Percentiles rank a stretch among this genome's conserved stretches.
phyloP scores from a whole-genome alignment of 2,888 invertebrate species.

The Taenaris catops region DNA sequence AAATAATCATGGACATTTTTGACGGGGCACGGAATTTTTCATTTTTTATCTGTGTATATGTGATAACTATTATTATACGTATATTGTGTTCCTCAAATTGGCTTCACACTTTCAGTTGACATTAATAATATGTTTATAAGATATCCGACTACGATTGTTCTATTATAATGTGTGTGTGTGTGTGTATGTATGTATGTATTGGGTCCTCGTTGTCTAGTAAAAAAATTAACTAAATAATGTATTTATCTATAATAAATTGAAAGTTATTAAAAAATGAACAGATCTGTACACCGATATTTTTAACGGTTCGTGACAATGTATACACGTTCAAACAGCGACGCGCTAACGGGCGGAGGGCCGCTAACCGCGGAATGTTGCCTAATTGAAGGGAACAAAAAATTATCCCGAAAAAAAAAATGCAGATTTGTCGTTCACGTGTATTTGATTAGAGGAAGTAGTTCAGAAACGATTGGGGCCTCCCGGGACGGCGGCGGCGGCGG shows the following conservation, averaged over 20 bases:
- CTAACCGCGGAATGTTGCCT: conserved; percentile 41
- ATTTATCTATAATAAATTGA: too few relatives aligned
- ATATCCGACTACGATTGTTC: conserved; percentile 4
- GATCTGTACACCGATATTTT: not conserved
- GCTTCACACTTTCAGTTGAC: conserved; percentile 17
- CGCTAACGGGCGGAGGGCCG: conserved; percentile 48
- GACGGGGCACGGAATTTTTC: conserved; percentile 91
- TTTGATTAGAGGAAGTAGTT: conserved; percentile 46
- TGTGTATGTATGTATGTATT: too few relatives aligned
- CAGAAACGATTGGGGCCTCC: conserved; percentile 15
- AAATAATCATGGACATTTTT: conserved; percentile 97
- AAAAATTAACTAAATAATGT: too few relatives aligned
- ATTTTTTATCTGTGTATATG: conserved; percentile 52
- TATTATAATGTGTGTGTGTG: not conserved
- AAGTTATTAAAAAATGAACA: too few relatives aligned
- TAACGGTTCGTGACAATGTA: conserved; percentile 1
- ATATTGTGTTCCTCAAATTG: conserved; percentile 11
- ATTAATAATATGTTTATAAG: not conserved
- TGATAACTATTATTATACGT: conserved; percentile 33
- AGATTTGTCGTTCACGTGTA: conserved; percentile 45
- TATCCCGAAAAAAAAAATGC: conserved; percentile 36
- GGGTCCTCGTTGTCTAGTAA: too few relatives aligned
- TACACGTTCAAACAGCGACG: conserved; percentile 21
- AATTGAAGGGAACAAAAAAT: conserved; percentile 39
- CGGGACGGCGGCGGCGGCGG: conserved; percentile 18